These are phyloP conservation scores for Ditylenchus dipsaci DNA, from an alignment of 1,140 invertebrate genomes.

Conservation along the genomic window DNA sequence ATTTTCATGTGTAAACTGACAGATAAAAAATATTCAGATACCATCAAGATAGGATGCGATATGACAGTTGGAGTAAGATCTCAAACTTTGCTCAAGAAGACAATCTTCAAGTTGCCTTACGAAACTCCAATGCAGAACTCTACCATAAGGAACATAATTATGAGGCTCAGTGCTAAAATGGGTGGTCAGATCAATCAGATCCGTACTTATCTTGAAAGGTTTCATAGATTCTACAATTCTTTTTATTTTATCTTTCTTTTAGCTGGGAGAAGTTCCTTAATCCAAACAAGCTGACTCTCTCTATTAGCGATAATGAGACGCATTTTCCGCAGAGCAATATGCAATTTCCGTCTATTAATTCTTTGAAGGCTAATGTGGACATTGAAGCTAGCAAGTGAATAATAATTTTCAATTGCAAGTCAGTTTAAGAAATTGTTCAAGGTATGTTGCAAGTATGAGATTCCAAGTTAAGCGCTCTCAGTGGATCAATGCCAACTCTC, in stretches of 20 bases:
- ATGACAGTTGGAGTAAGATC: slow-evolving; percentile 4
- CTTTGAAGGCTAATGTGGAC: slow-evolving; percentile 60
- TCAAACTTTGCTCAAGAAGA: slow-evolving; percentile 13
- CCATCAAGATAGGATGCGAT: slow-evolving; percentile 15
- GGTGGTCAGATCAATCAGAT: slow-evolving; percentile 15
- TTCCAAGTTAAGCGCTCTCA: slow-evolving; percentile 60
- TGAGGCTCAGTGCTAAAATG: slow-evolving; percentile 20
- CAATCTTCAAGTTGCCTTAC: slow-evolving; percentile 6
- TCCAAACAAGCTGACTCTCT: slow-evolving; percentile 63
- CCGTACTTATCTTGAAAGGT: neutral
- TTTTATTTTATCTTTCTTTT: neutral
- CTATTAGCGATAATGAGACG: slow-evolving; percentile 72
- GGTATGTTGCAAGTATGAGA: slow-evolving; percentile 18
- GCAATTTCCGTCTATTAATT: slow-evolving; percentile 73
- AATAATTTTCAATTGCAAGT: neutral
- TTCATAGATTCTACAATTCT: neutral
- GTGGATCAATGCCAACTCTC: slow-evolving; percentile 32
- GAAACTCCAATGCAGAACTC: slow-evolving; percentile 3
- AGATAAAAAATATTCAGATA: slow-evolving; percentile 10
- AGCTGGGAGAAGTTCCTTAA: slow-evolving; percentile 27
- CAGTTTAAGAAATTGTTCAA: slow-evolving; percentile 3
- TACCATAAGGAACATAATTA: slow-evolving; percentile 15
- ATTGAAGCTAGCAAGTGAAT: neutral
- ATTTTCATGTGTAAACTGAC: no score
- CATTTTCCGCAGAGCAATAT: slow-evolving; percentile 60